phyloP scores from a whole-genome alignment of 2,888 invertebrate genomes.

The Drepanosiphum platanoidis region DNA sequence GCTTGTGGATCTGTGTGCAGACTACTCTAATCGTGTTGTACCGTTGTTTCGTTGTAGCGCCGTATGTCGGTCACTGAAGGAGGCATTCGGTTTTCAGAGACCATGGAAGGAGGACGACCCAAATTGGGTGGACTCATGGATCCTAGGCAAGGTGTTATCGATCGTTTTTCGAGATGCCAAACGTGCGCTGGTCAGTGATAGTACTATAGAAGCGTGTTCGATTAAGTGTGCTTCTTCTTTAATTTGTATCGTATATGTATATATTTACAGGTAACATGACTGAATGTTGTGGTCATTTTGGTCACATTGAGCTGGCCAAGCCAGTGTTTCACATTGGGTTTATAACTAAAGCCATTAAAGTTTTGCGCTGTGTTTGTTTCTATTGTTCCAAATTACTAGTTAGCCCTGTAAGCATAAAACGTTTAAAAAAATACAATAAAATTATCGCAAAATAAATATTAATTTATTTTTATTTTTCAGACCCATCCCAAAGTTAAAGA shows the following conservation, averaged over 20 bases:
- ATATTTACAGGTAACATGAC: conserved; percentile 83
- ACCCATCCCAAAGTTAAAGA: conserved; percentile 92
- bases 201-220: neutral
- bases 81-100: conserved; percentile 95
- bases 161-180: conserved; percentile 90
- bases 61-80: conserved; percentile 98
- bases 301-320: conserved; percentile 97
- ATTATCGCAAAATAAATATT: neutral
- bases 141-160: conserved; percentile 97
- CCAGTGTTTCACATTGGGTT: conserved; percentile 99
- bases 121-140: conserved; percentile 99
- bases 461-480: conserved; percentile 69
- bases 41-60: conserved; percentile 73
- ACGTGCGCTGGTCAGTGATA: conserved; percentile 80
- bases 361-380: conserved; percentile 97
- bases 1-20: no score
- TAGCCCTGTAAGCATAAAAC: conserved; percentile 81
- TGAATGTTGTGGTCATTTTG: conserved; percentile 99
- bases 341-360: conserved; percentile 95
- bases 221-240: no score
- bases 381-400: conserved; percentile 97
- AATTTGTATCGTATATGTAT: neutral
- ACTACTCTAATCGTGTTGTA: neutral
- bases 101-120: conserved; percentile 97
- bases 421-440: neutral